Evolutionary conservation across 1,140 invertebrate genomes (phyloP).

Genomic region (Homarus americanus): DNA sequence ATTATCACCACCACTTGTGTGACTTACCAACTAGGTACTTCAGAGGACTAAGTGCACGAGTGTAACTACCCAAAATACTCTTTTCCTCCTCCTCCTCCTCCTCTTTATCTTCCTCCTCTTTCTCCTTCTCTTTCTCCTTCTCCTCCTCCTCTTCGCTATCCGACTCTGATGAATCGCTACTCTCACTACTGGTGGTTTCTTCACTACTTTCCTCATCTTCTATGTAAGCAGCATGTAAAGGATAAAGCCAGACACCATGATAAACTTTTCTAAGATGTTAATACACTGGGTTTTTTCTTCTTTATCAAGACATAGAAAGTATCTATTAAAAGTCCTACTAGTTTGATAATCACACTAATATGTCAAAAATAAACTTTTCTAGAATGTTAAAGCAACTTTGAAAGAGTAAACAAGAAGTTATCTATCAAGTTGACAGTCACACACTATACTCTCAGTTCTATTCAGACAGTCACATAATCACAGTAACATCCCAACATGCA

Average conservation of each 20-base stretch:
- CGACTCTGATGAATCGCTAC: conserved; percentile 47
- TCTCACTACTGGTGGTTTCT: conserved; percentile 60
- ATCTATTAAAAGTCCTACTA: too few relatives aligned
- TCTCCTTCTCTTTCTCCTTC: conserved; percentile 21
- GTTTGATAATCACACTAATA: too few relatives aligned
- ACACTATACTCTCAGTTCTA: too few relatives aligned
- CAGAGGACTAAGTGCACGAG: conserved; percentile 52
- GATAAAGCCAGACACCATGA: conserved; percentile 25
- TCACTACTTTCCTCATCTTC: conserved; percentile 68
- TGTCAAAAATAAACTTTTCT: too few relatives aligned
- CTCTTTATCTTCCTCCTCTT: too few relatives aligned
- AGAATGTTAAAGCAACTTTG: neutral
- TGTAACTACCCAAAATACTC: conserved; percentile 40
- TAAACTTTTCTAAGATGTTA: neutral
- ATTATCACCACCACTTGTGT: neutral
- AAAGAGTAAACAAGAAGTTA: neutral
- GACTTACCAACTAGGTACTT: conserved; percentile 60
- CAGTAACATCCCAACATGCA: neutral
- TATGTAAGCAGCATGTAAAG: conserved; percentile 64
- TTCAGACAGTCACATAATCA: too few relatives aligned
- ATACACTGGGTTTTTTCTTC: neutral
- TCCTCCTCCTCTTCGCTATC: conserved; percentile 44
- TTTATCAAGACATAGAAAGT: too few relatives aligned
- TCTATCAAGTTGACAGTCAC: too few relatives aligned
- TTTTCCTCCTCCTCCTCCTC: neutral